A percentile compares a stretch with the other conserved stretches of the same genome.
Conservation (phyloP, 2,888 invertebrate species). For the Lordiphosa andalusiaca region DNA sequence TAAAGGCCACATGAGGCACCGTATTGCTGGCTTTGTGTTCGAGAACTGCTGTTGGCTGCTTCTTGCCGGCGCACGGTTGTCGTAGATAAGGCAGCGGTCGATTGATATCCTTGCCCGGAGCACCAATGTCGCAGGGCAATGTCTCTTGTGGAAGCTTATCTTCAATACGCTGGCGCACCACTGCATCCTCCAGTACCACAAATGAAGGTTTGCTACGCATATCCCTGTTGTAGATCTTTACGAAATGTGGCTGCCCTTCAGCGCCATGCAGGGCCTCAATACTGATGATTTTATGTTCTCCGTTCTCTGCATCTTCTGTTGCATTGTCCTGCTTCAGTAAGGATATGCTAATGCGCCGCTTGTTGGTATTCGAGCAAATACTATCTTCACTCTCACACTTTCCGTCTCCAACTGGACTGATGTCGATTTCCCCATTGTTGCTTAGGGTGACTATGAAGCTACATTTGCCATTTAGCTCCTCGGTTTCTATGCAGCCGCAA, state of each 20-base stretch:
- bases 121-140: conserved; percentile 21
- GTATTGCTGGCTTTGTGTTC: neutral
- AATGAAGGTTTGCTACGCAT: conserved; percentile 50
- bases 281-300: conserved; percentile 2
- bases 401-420: conserved; percentile 15
- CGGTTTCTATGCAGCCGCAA: conserved; percentile 1
- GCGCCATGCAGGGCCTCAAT: conserved; percentile 15
- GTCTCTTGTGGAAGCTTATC: conserved; percentile 37
- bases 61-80: neutral
- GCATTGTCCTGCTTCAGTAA: conserved; percentile 27
- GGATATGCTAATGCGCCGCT: conserved; percentile 31
- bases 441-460: conserved; percentile 45
- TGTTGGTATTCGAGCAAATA: neutral
- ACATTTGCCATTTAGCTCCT: conserved; percentile 10
- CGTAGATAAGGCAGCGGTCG: conserved; percentile 3
- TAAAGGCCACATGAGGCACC: conserved; percentile 43
- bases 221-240: conserved; percentile 36
- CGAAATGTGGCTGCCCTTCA: conserved; percentile 11
- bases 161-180: conserved; percentile 20
- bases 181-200: conserved; percentile 42
- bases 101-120: conserved; percentile 38
- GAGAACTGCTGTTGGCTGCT: neutral
- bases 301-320: neutral
- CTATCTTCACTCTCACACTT: neutral
- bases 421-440: conserved; percentile 38